Conservation (phyloP, 1,140 invertebrate genomes). For the Zaprionus taronus region DNA sequence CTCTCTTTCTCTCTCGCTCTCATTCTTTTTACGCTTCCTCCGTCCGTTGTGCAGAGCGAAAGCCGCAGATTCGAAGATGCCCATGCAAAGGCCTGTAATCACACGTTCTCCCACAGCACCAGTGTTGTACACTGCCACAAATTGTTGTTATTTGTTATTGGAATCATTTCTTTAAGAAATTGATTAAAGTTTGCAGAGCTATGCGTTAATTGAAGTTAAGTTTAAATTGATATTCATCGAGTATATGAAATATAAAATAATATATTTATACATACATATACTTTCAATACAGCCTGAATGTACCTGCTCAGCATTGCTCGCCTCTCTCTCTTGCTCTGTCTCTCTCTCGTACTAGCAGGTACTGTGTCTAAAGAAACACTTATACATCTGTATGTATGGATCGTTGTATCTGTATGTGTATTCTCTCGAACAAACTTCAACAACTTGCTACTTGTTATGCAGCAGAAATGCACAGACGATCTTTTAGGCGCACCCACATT, state of each 20-base stretch:
- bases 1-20: constrained; percentile 17
- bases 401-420: constrained; percentile 4
- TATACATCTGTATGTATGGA: not conserved
- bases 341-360: not conserved
- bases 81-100: constrained; percentile 24
- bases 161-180: too few species aligned
- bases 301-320: not conserved
- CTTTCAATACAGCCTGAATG: not conserved
- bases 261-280: too few species aligned
- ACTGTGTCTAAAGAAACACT: constrained; percentile 3
- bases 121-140: constrained; percentile 7
- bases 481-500: constrained; percentile 61
- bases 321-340: constrained; percentile 2
- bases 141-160: too few species aligned
- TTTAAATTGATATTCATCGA: too few species aligned
- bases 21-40: not conserved
- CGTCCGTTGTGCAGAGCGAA: constrained; percentile 27
- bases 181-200: too few species aligned
- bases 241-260: not conserved
- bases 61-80: constrained; percentile 74
- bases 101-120: not conserved
- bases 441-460: constrained; percentile 58
- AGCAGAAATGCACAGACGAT: constrained; percentile 46
- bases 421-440: constrained; percentile 28
- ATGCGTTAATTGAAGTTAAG: too few species aligned